phyloP scores from a whole-genome alignment of 2,888 invertebrate species.

The Clepsis dumicolana region DNA sequence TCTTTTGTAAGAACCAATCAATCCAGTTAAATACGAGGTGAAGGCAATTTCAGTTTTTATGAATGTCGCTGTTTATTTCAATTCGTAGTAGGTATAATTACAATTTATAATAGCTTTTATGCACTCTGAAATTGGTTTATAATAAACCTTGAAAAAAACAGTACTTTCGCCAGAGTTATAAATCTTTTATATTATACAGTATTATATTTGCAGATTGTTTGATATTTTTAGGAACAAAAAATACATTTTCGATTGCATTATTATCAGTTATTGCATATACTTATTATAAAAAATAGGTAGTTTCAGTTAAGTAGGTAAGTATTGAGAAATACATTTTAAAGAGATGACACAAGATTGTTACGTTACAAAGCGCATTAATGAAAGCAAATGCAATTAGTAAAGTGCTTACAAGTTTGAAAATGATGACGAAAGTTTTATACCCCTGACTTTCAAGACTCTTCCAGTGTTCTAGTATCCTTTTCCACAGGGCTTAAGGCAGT shows the following conservation, averaged over 20 bases:
- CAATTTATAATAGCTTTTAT: constrained; percentile 11
- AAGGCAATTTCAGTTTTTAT: constrained; percentile 19
- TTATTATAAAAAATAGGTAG: too few relatives aligned
- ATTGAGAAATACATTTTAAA: neutral
- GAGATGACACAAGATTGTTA: neutral
- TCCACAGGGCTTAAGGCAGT: neutral
- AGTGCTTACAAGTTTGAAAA: constrained; percentile 12
- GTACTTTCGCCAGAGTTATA: too few relatives aligned
- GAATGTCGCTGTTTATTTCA: neutral
- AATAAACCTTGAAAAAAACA: too few relatives aligned
- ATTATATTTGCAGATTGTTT: too few relatives aligned
- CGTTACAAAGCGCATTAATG: neutral
- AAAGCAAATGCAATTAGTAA: constrained; percentile 5
- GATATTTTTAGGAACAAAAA: too few relatives aligned
- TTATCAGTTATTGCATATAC: too few relatives aligned
- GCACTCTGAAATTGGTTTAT: constrained; percentile 4
- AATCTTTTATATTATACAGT: too few relatives aligned
- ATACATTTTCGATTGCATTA: too few relatives aligned
- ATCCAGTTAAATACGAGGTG: constrained; percentile 13
- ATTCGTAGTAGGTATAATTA: neutral
- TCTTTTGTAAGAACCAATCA: constrained; percentile 17
- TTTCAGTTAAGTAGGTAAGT: too few relatives aligned
- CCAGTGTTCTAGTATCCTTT: neutral
- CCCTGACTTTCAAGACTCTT: neutral
- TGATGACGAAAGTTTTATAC: constrained; percentile 6